Base-by-base conservation (phyloP, 2,797 vertebrate species). In the Odontamblyopus rebecca region DNA sequence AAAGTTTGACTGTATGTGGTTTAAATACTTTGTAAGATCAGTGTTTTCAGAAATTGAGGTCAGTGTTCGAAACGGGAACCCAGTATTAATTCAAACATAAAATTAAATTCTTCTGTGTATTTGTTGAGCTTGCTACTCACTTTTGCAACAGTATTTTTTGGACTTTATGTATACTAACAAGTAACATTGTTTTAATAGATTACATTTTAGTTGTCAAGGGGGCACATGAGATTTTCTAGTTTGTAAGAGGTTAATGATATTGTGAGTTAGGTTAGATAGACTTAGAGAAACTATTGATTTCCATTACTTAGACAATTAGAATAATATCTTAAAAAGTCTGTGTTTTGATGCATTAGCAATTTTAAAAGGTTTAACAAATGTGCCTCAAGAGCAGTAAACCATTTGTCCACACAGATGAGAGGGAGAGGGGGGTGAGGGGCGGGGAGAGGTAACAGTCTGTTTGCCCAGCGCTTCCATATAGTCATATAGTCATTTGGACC, bases 401-500 rank as follows among this genome's bases (percentile, higher is more conserved):
- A 81, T 66, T 66, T 67, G 16, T 67, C 13, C 16, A 70, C 77
- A 74, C 56, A 80, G 67, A 86, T 30, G 59, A 73, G 27, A 68
- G 44, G 68, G 44, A 66, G 16, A 48, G 29, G 44, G n/a, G 50
- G 41, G 38, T 5, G 38, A 23, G 29, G 61, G 60, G 59, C 29
- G 50, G 41, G 51, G 59, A 44, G 44, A n/a, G 56, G 75, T 84
- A 82, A 71, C 70, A 30, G 12, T 44, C 75, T 92, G 89, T 92
- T 93, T 85, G 73, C 85, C 85, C 79, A 78, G 89, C 9, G 61
- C 19, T 91, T 85, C 71, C 71, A 72, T 72, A 67, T 72, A 67
- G 90, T 61, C 87, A 91, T 93, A 93, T 90, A 92, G 71, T 90
- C 79, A 91, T 92, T 86, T 84, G 82, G 86, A 69, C 51, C 82